phyloP scores from a whole-genome alignment of 2,888 invertebrate species.

The Sphaerophoria rueppellii region DNA sequence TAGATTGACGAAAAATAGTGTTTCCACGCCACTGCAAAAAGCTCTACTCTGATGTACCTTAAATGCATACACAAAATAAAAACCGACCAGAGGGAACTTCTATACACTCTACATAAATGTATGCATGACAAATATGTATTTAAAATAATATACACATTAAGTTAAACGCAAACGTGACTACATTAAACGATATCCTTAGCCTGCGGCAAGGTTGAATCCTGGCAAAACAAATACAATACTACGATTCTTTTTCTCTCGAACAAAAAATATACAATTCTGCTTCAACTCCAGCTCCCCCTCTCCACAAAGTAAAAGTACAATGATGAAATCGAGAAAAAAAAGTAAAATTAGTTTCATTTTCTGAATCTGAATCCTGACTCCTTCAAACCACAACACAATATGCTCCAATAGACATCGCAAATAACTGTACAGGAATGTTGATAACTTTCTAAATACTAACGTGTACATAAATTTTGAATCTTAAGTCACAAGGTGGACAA shows the following conservation, averaged over 20 bases:
- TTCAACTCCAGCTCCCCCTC: background rate
- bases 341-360: slow-evolving; percentile 15
- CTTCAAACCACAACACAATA: background rate
- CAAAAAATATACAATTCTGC: slow-evolving; percentile 14
- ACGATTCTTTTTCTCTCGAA: too few relatives aligned
- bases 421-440: background rate
- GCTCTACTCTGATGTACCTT: background rate
- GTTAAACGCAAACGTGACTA: slow-evolving; percentile 63
- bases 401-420: background rate
- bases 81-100: background rate
- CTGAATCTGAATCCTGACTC: slow-evolving; percentile 1
- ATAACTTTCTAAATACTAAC: background rate
- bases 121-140: slow-evolving; percentile 44
- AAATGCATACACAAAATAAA: slow-evolving; percentile 10
- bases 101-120: slow-evolving; percentile 13
- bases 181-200: slow-evolving; percentile 39
- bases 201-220: slow-evolving; percentile 41
- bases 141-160: slow-evolving; percentile 48
- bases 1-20: too few relatives aligned
- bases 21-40: background rate
- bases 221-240: slow-evolving; percentile 24
- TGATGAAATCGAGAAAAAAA: background rate
- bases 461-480: background rate
- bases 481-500: background rate
- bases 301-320: background rate